Percentiles rank a stretch among this genome's conserved stretches.
Conservation (phyloP, 2,113 vertebrate genomes). For the Barnardius zonarius region DNA sequence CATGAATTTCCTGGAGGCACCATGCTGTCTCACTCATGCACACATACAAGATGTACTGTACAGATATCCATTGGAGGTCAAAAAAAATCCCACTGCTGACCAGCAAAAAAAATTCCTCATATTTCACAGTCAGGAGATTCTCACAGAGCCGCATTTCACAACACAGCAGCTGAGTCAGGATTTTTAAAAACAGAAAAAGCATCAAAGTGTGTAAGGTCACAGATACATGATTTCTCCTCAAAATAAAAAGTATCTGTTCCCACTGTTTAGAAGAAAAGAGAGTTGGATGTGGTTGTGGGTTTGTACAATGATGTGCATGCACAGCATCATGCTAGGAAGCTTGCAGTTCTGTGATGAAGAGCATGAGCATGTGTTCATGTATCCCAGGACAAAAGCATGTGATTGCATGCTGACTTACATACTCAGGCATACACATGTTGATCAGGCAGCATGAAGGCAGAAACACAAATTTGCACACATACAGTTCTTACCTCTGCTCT, state of each 20-base stretch:
- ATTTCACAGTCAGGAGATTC: constrained; percentile 26
- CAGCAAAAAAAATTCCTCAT: neutral
- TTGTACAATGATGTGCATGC: neutral
- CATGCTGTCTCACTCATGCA: neutral
- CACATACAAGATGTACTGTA: constrained; percentile 32
- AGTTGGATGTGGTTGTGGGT: neutral
- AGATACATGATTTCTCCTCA: neutral
- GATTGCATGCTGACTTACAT: neutral
- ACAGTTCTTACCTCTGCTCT: neutral
- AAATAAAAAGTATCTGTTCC: constrained; percentile 23
- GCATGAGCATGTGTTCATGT: neutral
- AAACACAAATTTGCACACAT: neutral
- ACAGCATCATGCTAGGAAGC: neutral
- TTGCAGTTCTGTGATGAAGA: neutral
- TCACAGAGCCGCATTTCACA: constrained; percentile 27
- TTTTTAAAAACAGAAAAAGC: constrained; percentile 19
- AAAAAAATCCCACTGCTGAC: constrained; percentile 29
- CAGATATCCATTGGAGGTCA: constrained; percentile 33
- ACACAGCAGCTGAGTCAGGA: constrained; percentile 37
- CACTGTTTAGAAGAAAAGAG: neutral
- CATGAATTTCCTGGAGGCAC: constrained; percentile 61
- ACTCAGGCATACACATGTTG: neutral
- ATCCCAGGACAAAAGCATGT: neutral
- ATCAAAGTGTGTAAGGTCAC: constrained; percentile 8
- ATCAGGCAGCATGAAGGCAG: neutral